Percentiles rank a stretch among this genome's conserved stretches.
phyloP scores from a whole-genome alignment of 2,888 invertebrate genomes.

The Acrobasis consociella region DNA sequence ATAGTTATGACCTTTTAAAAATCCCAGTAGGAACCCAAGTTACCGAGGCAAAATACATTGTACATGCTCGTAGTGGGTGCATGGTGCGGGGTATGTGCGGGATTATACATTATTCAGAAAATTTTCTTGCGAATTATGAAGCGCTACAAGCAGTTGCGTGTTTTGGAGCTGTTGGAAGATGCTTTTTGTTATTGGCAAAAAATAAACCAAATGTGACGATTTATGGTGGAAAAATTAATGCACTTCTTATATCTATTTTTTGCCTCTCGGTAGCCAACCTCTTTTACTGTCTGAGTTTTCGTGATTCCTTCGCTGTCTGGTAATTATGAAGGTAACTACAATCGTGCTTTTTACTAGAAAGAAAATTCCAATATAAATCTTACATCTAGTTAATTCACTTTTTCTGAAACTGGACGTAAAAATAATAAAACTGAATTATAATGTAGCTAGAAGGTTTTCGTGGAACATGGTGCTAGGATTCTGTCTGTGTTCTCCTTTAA shows the following conservation, averaged over 20 bases:
- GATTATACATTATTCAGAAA: constrained; percentile 68
- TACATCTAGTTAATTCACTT: too few species aligned
- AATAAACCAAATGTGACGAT: constrained; percentile 20
- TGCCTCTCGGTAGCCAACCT: background rate
- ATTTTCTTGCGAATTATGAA: constrained; percentile 67
- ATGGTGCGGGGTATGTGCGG: constrained; percentile 55
- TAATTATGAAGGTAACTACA: background rate
- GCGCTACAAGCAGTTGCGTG: constrained; percentile 65
- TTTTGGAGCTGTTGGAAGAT: constrained; percentile 53
- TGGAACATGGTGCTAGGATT: too few species aligned
- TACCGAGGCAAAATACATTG: constrained; percentile 49
- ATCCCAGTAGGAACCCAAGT: background rate
- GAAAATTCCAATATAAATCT: too few species aligned
- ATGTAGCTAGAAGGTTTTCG: too few species aligned
- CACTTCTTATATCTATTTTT: background rate
- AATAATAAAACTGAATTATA: too few species aligned
- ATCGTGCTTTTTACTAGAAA: too few species aligned
- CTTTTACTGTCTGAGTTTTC: background rate
- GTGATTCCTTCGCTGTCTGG: background rate
- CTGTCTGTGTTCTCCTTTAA: too few species aligned
- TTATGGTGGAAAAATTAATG: constrained; percentile 12
- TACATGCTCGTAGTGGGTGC: constrained; percentile 42
- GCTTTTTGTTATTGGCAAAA: constrained; percentile 22
- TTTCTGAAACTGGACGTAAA: too few species aligned
- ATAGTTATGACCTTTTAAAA: background rate